A percentile compares a stretch with the other conserved stretches of the same genome.
phyloP scores from a whole-genome alignment of 2,888 invertebrate genomes.

The Psococerastis gibbosa region DNA sequence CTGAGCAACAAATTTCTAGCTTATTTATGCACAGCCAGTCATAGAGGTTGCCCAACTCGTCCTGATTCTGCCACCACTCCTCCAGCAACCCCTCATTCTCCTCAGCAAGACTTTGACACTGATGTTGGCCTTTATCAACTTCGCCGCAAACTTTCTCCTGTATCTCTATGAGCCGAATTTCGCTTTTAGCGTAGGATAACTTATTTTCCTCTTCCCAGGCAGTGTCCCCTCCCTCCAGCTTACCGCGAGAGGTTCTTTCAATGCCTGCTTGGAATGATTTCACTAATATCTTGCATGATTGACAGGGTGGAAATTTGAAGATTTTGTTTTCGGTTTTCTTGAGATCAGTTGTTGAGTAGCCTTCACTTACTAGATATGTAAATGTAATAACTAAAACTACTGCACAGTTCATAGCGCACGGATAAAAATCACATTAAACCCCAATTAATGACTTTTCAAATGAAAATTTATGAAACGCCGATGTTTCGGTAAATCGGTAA shows the following conservation, averaged over 20 bases:
- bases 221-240: conserved; percentile 83
- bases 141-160: conserved; percentile 73
- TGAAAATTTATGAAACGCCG: too few species aligned
- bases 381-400: too few species aligned
- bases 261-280: conserved; percentile 66
- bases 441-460: too few species aligned
- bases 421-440: too few species aligned
- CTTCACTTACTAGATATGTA: too few species aligned
- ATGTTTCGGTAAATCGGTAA: background rate
- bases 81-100: conserved; percentile 66
- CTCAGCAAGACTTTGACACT: conserved; percentile 72
- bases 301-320: conserved; percentile 46
- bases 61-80: conserved; percentile 68
- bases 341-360: background rate
- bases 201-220: conserved; percentile 85
- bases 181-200: conserved; percentile 65
- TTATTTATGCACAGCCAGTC: conserved; percentile 63
- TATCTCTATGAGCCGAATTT: conserved; percentile 77
- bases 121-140: conserved; percentile 42
- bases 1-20: conserved; percentile 64
- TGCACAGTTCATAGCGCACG: too few species aligned
- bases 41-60: conserved; percentile 38
- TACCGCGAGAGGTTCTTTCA: conserved; percentile 61
- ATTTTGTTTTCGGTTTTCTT: background rate
- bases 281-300: conserved; percentile 51